phyloP scores from a whole-genome alignment of 1,140 invertebrate species.

The Portunus trituberculatus region DNA sequence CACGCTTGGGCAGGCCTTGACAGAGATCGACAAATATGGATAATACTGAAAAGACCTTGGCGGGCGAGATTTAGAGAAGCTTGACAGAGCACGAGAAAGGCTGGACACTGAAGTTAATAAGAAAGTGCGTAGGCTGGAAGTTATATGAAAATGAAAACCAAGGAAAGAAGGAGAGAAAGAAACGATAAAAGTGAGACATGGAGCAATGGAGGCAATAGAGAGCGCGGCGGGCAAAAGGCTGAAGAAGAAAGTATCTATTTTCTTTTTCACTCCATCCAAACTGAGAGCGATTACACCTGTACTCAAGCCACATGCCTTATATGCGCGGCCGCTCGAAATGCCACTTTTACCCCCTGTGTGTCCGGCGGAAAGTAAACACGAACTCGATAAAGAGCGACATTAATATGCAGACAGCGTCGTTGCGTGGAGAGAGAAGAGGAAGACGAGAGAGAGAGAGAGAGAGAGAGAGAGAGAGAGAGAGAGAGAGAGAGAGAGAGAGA shows the following conservation, averaged over 20 bases:
- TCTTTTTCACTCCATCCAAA: too few relatives aligned
- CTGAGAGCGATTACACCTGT: too few relatives aligned
- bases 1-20: not conserved
- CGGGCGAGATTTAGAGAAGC: not conserved
- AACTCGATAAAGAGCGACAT: not conserved
- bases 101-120: not conserved
- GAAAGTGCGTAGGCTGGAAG: not conserved
- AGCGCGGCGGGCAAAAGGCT: not conserved
- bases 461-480: too few relatives aligned
- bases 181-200: not conserved
- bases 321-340: not conserved
- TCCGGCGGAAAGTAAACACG: not conserved
- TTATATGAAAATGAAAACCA: not conserved
- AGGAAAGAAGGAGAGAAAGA: not conserved
- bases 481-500: too few relatives aligned
- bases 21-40: slow-evolving; percentile 13
- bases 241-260: not conserved
- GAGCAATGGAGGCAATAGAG: not conserved
- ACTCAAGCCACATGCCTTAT: too few relatives aligned
- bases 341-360: not conserved
- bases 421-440: not conserved
- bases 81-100: not conserved
- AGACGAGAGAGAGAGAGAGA: too few relatives aligned
- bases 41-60: not conserved
- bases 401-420: not conserved